These are phyloP conservation scores for Todiramphus chloris DNA, from an alignment of 2,113 vertebrate species.

Conservation along the genomic window DNA sequence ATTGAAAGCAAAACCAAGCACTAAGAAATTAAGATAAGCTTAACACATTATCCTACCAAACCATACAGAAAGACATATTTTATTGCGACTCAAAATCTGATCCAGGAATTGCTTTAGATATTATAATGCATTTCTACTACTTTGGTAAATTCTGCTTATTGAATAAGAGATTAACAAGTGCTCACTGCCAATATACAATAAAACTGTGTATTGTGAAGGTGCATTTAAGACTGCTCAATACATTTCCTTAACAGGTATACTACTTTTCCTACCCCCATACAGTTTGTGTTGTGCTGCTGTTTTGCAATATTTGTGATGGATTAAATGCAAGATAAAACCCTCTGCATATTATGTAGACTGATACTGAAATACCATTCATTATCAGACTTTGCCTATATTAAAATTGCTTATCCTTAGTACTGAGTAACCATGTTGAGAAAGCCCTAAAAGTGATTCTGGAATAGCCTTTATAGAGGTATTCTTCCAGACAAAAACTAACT, in stretches of 20 bases:
- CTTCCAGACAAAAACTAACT: background rate
- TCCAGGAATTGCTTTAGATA: background rate
- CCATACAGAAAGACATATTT: background rate
- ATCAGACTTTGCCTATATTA: background rate
- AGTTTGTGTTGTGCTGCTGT: background rate
- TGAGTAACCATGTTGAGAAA: background rate
- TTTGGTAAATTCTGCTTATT: background rate
- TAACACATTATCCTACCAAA: background rate
- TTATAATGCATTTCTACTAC: background rate
- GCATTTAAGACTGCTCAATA: background rate
- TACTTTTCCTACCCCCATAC: background rate
- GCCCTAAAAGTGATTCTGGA: background rate
- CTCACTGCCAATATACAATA: background rate
- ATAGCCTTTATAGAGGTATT: background rate
- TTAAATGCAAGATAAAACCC: background rate
- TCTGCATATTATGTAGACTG: background rate
- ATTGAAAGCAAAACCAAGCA: background rate
- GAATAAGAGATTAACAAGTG: background rate
- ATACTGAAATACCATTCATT: background rate
- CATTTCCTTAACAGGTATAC: background rate
- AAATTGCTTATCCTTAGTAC: background rate
- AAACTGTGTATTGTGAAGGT: background rate
- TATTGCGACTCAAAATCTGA: background rate
- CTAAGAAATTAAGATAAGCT: background rate
- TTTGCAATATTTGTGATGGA: background rate